Percentiles rank a stretch among this genome's conserved stretches.
These are phyloP conservation scores for Tetrao urogallus DNA, from an alignment of 2,113 vertebrate species.

Conservation along the genomic window DNA sequence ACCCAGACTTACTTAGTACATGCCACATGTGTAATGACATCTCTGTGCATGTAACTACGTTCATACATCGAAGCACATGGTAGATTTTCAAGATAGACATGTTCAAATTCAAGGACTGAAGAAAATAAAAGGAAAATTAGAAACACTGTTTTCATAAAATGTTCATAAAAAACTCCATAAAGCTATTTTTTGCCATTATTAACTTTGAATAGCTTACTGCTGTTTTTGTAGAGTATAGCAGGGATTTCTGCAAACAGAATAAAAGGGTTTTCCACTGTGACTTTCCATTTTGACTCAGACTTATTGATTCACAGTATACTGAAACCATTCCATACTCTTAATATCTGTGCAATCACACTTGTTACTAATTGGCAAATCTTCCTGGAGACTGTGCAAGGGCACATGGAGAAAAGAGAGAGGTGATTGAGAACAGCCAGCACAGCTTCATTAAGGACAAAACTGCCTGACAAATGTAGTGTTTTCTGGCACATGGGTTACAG, in stretches of 20 bases:
- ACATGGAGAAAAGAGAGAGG: background rate
- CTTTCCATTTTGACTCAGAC: too few species aligned
- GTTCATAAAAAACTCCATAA: background rate
- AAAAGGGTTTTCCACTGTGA: background rate
- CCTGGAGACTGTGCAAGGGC: background rate
- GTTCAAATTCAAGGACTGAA: slow-evolving; percentile 91
- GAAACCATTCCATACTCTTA: background rate
- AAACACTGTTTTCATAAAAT: background rate
- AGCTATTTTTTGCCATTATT: background rate
- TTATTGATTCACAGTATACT: accelerated
- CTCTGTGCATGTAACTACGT: slow-evolving; percentile 98
- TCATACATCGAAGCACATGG: slow-evolving; percentile 96
- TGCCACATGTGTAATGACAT: slow-evolving; percentile 93
- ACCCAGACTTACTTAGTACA: slow-evolving; percentile 89
- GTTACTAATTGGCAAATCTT: background rate
- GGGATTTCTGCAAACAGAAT: background rate
- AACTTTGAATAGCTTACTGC: background rate
- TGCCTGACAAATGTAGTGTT: background rate
- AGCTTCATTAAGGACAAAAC: background rate
- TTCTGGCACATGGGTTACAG: background rate
- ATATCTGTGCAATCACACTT: accelerated
- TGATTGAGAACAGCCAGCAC: background rate
- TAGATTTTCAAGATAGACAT: slow-evolving; percentile 92
- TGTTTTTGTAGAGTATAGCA: background rate
- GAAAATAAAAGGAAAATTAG: background rate